Base-by-base conservation (phyloP, 2,113 vertebrate genomes). In the Apus apus region DNA sequence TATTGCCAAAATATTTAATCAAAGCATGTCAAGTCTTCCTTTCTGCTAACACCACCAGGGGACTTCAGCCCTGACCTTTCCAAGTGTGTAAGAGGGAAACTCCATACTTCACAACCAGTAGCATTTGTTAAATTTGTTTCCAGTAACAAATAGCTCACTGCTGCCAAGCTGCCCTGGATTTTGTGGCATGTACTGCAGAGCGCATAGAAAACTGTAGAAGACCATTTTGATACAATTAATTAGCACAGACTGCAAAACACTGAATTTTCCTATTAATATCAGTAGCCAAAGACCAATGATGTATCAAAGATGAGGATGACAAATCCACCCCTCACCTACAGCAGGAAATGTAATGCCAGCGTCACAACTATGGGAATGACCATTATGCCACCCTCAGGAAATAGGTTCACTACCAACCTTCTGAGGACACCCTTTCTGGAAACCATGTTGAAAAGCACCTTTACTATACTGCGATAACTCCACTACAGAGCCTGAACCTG, bases 61-160 rank as follows among this genome's bases (percentile, higher is more conserved):
- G 22, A 86, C 48, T 91, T 89, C 85, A 88, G 34, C 51, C 36
- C 61, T 50, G 30, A 93, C 57, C 73, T 73, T 36, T 87, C 66
- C 88, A 92, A 93, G 76, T 58, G 53, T n/a, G n/a, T 21, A 81
- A 92, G n/a, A 89, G 70, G 70, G 80, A 79, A 90, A 93, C 90
- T 93, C 61, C 88, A 89, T 38, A 54, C 76, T 87, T 50, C 23
- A 84, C 15, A 93, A 62, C n/a, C 30, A 14, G 53, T 18, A 20
- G 61, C 73, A 60, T 94, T 87, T 88, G 36, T 70, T 80, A 83
- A 85, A 94, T 43, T 43, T 43, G 40, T 45, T 81, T 77, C 57
- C 66, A 81, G 32, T 57, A 84, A 93, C 32, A 90, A 84, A 80
- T 0, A 71, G 43, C 40, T 68, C 48, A 46, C 14, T 56, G 53